Conservation (phyloP, 2,797 vertebrate species). For the Anguilla pacifica region DNA sequence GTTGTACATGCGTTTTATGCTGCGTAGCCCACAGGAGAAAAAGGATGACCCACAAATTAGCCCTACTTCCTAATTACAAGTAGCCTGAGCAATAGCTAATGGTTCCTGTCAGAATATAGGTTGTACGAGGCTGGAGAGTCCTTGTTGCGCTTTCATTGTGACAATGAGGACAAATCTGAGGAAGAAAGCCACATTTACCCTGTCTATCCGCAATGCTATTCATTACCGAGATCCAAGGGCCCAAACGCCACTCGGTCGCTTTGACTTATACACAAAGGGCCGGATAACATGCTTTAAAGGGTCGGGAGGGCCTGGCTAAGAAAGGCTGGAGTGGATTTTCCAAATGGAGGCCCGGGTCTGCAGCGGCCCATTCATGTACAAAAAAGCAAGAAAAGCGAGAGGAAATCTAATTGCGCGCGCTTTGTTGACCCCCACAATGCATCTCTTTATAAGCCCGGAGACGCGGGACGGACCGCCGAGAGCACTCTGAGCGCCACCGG, state of each 20-base stretch:
- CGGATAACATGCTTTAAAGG: conserved; percentile 37
- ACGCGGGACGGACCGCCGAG: conserved; percentile 35
- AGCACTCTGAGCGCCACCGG: conserved; percentile 28
- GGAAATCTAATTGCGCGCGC: conserved; percentile 60
- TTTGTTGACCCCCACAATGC: conserved; percentile 60
- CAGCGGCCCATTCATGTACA: conserved; percentile 54
- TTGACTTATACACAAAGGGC: conserved; percentile 39
- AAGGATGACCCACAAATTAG: not conserved
- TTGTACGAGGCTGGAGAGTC: not conserved
- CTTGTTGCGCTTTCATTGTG: conserved; percentile 2
- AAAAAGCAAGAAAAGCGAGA: conserved; percentile 58
- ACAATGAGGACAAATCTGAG: not conserved
- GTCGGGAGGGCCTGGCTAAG: conserved; percentile 27
- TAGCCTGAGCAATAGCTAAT: not conserved
- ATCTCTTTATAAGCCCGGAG: conserved; percentile 50
- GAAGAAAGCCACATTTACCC: conserved; percentile 24
- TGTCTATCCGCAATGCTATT: not conserved
- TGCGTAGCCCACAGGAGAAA: not conserved
- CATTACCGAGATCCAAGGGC: not conserved
- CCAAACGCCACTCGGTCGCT: conserved; percentile 19
- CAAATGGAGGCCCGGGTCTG: conserved; percentile 51
- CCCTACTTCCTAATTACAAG: conserved; percentile 5
- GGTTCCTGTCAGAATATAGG: conserved; percentile 1
- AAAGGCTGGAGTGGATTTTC: conserved; percentile 44
- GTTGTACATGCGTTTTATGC: not conserved